A percentile compares a stretch with the other conserved stretches of the same genome.
Conservation (phyloP, 2,797 vertebrate species). For the Mormyrus hasselquistii region DNA sequence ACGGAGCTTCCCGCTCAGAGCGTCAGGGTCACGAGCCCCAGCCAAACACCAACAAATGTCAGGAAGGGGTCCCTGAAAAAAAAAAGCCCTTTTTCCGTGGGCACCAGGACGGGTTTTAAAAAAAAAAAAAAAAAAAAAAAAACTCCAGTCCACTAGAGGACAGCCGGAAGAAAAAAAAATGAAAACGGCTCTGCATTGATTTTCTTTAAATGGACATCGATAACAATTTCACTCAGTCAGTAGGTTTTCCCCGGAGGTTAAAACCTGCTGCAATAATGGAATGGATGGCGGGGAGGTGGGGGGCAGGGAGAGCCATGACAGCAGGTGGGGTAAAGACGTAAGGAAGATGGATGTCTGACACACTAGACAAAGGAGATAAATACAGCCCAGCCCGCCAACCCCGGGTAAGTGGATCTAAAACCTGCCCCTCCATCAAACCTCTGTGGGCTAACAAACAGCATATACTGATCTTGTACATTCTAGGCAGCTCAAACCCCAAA, state of each 20-base stretch:
- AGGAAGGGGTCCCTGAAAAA: neutral
- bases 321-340: neutral
- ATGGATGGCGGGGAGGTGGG: neutral
- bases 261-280: neutral
- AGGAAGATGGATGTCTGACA: neutral
- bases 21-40: neutral
- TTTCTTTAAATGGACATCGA: constrained; percentile 7
- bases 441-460: neutral
- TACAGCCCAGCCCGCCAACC: neutral
- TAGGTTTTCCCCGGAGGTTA: neutral
- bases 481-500: neutral
- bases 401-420: neutral
- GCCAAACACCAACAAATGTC: neutral
- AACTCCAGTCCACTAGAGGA: neutral
- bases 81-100: neutral
- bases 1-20: neutral
- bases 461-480: neutral
- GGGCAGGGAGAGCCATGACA: neutral
- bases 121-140: neutral
- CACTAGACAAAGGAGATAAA: neutral
- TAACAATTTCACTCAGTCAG: constrained; percentile 6
- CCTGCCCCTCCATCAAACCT: neutral
- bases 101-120: neutral
- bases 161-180: neutral
- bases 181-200: neutral